Evolutionary conservation across 2,797 vertebrate genomes (phyloP).

Genomic region (Sternotherus odoratus): DNA sequence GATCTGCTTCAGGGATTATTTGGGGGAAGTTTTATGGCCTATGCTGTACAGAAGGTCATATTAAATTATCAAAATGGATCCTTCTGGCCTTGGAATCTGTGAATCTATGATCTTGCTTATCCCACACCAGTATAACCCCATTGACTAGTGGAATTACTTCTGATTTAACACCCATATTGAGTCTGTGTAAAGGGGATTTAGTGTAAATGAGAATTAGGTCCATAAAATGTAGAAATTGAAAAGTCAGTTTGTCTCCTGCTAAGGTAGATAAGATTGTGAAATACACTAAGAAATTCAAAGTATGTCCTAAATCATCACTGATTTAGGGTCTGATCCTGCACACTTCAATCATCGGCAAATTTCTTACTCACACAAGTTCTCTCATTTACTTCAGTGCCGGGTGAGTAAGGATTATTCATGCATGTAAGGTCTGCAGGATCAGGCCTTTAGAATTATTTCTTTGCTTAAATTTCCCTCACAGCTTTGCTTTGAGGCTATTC

Average conservation of each 20-base stretch:
- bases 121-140: background rate
- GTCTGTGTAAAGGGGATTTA: background rate
- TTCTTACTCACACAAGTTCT: constrained; percentile 24
- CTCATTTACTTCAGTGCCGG: constrained; percentile 26
- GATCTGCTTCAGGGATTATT: background rate
- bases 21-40: background rate
- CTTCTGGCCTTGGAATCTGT: background rate
- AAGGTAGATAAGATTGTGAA: background rate
- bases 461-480: constrained; percentile 24
- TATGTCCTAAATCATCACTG: background rate
- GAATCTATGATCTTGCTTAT: background rate
- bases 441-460: background rate
- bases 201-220: background rate
- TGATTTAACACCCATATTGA: background rate
- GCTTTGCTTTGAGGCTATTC: constrained; percentile 11
- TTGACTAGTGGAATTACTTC: background rate
- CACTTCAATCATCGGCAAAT: background rate
- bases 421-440: background rate
- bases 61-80: background rate
- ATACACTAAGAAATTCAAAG: background rate
- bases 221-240: background rate
- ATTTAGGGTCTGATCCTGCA: background rate
- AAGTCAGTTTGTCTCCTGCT: background rate
- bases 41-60: background rate
- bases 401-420: background rate